Base-by-base conservation (phyloP, 2,113 vertebrate species). In the Pogona vitticeps region DNA sequence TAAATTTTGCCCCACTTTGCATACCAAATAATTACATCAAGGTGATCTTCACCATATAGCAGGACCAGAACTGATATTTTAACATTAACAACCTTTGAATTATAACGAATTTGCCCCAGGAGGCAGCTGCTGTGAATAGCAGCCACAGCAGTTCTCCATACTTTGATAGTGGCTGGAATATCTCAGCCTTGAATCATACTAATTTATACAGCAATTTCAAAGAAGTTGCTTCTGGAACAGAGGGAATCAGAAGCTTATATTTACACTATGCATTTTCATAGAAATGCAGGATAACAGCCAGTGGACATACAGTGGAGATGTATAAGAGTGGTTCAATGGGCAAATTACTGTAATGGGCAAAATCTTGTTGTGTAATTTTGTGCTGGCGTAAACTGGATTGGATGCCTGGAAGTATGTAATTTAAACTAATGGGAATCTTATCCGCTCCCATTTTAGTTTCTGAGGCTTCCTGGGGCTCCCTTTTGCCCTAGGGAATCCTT, bases 61-160 rank as follows among this genome's bases (percentile, higher is more conserved):
- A 92, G 87, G 58, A 71, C 79, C 20, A 82, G 75, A 84, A 81
- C 15, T 36, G 17, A 26, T 31, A 38, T 67, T 42, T 65, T 40
- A 42, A 67, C 14, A 15, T 67, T 42, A 26, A 40, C 86, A n/a
- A 86, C 70, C 75, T 90, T 73, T n/a, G 63, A 93, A 83, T 77
- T 59, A 76, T 31, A 68, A 13, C 28, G 65, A 80, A 73, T 88
- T 83, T 76, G 79, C 82, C 0, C 0, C 82, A 86, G 85, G 67
- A 56, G 56, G 91, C 90, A 86, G 78, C 86, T 85, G 76, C 71
- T 86, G 75, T 42, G 77, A 59, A 86, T 86, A 86, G 76, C 71
- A 82, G 84, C 33, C 73, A 20, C 78, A 83, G 40, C 52, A 38
- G 31, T 56, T 84, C 31, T 13, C 58, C 61, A 6, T 42, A 36